These are phyloP conservation scores for Lithophane socia DNA, from an alignment of 2,888 invertebrate genomes.

Conservation along the genomic window DNA sequence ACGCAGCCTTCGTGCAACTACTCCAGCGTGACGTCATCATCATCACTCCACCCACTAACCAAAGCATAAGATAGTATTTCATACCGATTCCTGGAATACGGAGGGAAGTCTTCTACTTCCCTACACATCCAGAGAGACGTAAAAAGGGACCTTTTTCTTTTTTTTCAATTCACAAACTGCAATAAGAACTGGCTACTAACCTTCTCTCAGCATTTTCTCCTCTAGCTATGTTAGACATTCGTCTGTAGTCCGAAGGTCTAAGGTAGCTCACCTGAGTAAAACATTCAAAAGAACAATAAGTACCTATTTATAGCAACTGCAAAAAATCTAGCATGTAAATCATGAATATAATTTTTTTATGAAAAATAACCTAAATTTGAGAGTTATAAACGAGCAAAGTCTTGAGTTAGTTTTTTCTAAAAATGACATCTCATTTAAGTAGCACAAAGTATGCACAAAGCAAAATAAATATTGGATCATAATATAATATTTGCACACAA, in stretches of 20 bases:
- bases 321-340: not conserved
- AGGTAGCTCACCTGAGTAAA: slow-evolving; percentile 83
- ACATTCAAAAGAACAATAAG: not conserved
- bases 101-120: not conserved
- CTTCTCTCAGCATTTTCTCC: slow-evolving; percentile 87
- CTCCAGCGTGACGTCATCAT: too few relatives aligned
- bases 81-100: not conserved
- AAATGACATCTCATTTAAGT: too few relatives aligned
- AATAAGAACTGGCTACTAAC: slow-evolving; percentile 63
- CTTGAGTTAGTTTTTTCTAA: not conserved
- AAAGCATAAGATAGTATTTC: not conserved
- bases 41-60: not conserved
- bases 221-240: slow-evolving; percentile 89
- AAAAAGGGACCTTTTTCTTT: too few relatives aligned
- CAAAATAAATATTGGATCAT: not conserved
- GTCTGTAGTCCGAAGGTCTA: slow-evolving; percentile 90
- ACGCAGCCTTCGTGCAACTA: too few relatives aligned
- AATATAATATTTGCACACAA: not conserved
- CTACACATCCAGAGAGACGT: not conserved
- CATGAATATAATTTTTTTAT: not conserved
- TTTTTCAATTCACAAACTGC: too few relatives aligned
- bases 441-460: too few relatives aligned
- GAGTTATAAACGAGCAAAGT: not conserved
- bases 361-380: not conserved
- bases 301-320: not conserved